Base-by-base conservation (phyloP, 2,113 vertebrate genomes). In the Hassar affinis region DNA sequence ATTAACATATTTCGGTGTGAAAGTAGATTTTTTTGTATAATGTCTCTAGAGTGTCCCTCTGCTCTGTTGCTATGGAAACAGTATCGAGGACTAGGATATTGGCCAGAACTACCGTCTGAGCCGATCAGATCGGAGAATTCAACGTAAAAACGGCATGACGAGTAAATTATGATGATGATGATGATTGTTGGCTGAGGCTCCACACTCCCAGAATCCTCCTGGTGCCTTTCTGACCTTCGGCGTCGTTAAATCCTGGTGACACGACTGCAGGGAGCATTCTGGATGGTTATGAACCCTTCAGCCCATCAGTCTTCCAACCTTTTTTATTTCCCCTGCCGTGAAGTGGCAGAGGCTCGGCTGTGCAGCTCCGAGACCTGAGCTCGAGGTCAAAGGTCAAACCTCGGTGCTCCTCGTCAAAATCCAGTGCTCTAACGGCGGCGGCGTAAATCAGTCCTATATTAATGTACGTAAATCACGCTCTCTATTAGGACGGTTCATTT, bases 341-440 rank as follows among this genome's bases (percentile, higher is more conserved):
- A 82, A 86, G 76, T 81, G 74, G 68, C 61, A 68, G 78, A 51
- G 30, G 33, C 57, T 68, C 51, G 27, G 8, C 27, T 66, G 33
- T 27, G 22, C n/a, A 56, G 56, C 81, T 57, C 52, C 51, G 8
- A 78, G 42, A 12, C 76, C 35, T 47, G 68, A 84, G 78, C 68
- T 84, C 57, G 81, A 88, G 84, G 66, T 27, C 84, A 68, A 68
- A 85, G 81, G 66, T 86, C 87, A 84, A 54, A 35, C 75, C 59
- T 64, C 22, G 66, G 61, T 71, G 78, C 75, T 74, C 35, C 56
- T 66, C n/a, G 33, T 45, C 27, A 78, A 71, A 75, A 33, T 51
- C 27, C 71, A 27, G 22, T 11, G 1, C 5, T 49, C 15, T 14
- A 47, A 74, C 22, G 4, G 30, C 30, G 2, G 14, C 15, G 59